Evolutionary conservation across 2,797 vertebrate species (phyloP).

Genomic region (Leontocebus nigricollis): DNA sequence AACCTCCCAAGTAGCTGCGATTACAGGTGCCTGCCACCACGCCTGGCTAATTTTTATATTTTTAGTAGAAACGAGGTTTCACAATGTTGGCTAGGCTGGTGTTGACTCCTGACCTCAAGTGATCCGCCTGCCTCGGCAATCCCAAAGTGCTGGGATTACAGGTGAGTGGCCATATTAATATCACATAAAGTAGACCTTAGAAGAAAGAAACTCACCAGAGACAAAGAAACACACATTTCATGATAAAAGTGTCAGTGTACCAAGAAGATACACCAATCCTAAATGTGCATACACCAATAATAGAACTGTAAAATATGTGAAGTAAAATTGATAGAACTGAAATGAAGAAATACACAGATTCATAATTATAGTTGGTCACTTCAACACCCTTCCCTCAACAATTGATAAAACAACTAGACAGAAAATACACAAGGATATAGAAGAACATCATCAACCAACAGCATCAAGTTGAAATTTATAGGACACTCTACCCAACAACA

Average conservation of each 20-base stretch:
- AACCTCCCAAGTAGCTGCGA: background rate
- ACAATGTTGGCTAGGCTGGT: background rate
- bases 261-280: background rate
- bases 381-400: background rate
- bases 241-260: background rate
- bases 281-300: background rate
- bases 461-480: background rate
- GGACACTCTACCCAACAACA: background rate
- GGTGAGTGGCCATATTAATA: background rate
- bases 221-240: background rate
- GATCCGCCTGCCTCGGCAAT: background rate
- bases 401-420: background rate
- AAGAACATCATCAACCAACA: background rate
- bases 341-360: background rate
- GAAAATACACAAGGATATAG: background rate
- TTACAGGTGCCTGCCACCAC: background rate
- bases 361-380: background rate
- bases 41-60: background rate
- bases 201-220: background rate
- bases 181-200: background rate
- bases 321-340: background rate
- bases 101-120: background rate
- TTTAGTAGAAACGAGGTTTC: background rate
- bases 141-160: background rate
- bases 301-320: background rate